phyloP scores from a whole-genome alignment of 2,113 vertebrate species.

The Stercorarius parasiticus region DNA sequence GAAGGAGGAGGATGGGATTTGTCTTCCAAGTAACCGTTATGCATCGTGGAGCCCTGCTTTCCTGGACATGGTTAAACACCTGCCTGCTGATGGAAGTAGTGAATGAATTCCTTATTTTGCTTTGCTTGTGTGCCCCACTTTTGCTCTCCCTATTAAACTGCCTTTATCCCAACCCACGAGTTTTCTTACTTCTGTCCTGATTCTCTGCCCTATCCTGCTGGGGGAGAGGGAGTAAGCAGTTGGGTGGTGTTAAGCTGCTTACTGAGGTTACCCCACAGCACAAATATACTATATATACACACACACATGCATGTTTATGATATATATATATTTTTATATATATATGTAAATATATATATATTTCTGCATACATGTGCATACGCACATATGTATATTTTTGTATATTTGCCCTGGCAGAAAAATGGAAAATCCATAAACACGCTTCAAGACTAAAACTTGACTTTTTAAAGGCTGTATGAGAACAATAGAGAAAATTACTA shows the following conservation, averaged over 20 bases:
- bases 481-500: background rate
- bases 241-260: background rate
- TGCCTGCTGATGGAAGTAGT: rapidly evolving
- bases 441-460: background rate
- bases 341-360: background rate
- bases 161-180: background rate
- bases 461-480: background rate
- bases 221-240: background rate
- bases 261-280: background rate
- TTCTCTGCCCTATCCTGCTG: background rate
- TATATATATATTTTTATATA: background rate
- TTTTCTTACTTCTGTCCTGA: background rate
- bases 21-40: rapidly evolving
- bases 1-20: background rate
- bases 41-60: background rate
- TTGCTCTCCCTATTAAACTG: background rate
- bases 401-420: background rate
- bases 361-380: background rate
- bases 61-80: background rate
- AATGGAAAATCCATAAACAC: background rate
- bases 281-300: background rate
- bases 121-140: rapidly evolving
- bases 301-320: background rate
- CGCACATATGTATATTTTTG: background rate
- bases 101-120: background rate